Evolutionary conservation across 2,888 invertebrate species (phyloP), one percentile per base, ranked within the genome.

Genomic region (Phaonia tiefii): DNA sequence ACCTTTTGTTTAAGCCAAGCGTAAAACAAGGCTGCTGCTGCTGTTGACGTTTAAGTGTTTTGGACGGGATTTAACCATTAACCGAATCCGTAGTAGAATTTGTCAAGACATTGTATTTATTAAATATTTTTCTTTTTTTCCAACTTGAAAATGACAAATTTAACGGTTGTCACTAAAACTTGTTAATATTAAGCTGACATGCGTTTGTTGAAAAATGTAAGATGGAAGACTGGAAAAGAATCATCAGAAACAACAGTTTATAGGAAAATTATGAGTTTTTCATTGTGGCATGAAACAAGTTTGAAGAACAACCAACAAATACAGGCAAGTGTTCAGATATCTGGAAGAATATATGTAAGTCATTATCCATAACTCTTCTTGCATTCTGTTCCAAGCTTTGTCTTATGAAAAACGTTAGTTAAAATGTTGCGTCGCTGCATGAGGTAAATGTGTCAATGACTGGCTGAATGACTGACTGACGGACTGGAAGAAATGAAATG

Each of bases 371-470:
- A 3, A 3, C 1, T 20, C 10, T 49, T 49, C 8, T 49, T 49
- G 49, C 20, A 17, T 46, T 44, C 15, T 46, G 46, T 46, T 13
- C 13, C 46, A 15, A 31, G 42, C 15, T 49, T 17, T 49, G n/a
- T 46, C 1, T 46, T 15, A 2, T 46, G 15, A 46, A 46, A 46
- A 7, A 46, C 49, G 49, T 7, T 49, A 1, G 17, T 7, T 20
- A 1, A 10, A 46, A 8, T 20, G 60, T 11, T 51, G 51, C 51
- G 20, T 8, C 65, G 66, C 58, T 76, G 70, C 69, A 31, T 75
- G 67, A 72, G 79, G 75, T 72, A 80, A 75, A 54, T 74, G 65
- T 80, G 75, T 73, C 75, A 76, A 73, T 76, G 76, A 76, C 73
- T 80, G 67, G 37, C 26, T 74, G 65, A 76, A 72, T 73, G 72